Evolutionary conservation across 2,888 invertebrate genomes (phyloP).

Genomic region (Drosophila fulvimacula): DNA sequence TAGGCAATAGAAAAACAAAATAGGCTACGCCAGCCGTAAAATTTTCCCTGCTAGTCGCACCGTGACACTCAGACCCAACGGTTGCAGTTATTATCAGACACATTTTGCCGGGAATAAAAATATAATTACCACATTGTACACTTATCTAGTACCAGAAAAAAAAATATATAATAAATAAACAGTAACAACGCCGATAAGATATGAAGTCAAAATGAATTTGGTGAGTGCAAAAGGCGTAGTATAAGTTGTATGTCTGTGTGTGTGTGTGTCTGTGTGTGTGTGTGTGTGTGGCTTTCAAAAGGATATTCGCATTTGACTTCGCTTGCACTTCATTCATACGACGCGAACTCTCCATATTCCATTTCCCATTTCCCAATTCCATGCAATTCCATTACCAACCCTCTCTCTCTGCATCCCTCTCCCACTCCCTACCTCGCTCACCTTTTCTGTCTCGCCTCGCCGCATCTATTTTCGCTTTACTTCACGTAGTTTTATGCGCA

Average conservation of each 20-base stretch:
- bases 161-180: conserved; percentile 2
- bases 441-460: conserved; percentile 3
- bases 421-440: not conserved
- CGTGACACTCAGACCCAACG: conserved; percentile 49
- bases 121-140: not conserved
- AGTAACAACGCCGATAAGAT: conserved; percentile 42
- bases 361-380: conserved; percentile 55
- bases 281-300: conserved; percentile 18
- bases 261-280: not conserved
- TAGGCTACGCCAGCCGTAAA: conserved; percentile 51
- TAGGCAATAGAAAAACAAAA: conserved; percentile 42
- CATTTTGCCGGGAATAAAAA: not conserved
- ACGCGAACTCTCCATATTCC: conserved; percentile 1
- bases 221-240: conserved; percentile 49
- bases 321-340: conserved; percentile 67
- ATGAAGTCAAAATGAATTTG: conserved; percentile 43
- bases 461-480: conserved; percentile 28
- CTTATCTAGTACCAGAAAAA: not conserved
- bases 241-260: not conserved
- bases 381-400: conserved; percentile 33
- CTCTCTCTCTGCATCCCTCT: not conserved
- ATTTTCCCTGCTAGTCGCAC: conserved; percentile 49
- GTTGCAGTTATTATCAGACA: conserved; percentile 16
- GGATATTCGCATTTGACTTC: conserved; percentile 43
- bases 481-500: conserved; percentile 23